Evolutionary conservation across 2,113 vertebrate genomes (phyloP).

Genomic region (Sakesphorus luctuosus): DNA sequence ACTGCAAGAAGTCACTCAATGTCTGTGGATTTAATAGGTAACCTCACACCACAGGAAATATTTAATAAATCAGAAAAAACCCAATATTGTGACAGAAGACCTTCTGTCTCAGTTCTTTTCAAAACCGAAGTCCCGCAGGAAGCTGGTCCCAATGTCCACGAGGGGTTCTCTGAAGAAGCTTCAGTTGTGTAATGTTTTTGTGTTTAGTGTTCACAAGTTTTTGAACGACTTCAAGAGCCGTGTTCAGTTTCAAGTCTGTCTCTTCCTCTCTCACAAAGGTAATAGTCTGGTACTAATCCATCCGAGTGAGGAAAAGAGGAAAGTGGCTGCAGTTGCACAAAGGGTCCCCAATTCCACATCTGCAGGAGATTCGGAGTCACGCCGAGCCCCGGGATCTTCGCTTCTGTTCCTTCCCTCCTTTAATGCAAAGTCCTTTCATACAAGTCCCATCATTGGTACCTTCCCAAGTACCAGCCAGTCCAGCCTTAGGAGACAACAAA

Average conservation of each 20-base stretch:
- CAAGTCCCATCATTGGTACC: conserved; percentile 54
- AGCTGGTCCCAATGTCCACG: conserved; percentile 76
- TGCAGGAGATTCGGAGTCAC: not conserved
- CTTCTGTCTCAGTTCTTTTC: conserved; percentile 75
- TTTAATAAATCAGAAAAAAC: conserved; percentile 78
- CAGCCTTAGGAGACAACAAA: conserved; percentile 70
- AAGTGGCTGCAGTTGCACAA: conserved; percentile 54
- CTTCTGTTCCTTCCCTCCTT: conserved; percentile 16
- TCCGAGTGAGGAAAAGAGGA: conserved; percentile 23
- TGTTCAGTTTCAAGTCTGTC: conserved; percentile 60
- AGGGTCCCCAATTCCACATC: conserved; percentile 38
- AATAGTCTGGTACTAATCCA: conserved; percentile 65
- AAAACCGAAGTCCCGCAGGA: conserved; percentile 70
- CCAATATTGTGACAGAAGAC: conserved; percentile 72
- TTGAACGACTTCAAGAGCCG: conserved; percentile 55
- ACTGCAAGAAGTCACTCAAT: conserved; percentile 82
- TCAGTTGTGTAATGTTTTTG: conserved; percentile 40
- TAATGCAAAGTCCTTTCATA: conserved; percentile 48
- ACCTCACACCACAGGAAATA: conserved; percentile 87
- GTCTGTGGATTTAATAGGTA: conserved; percentile 85
- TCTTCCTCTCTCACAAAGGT: conserved; percentile 52
- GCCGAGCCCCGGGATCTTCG: not conserved
- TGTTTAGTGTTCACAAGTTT: conserved; percentile 75
- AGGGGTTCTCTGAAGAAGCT: conserved; percentile 70
- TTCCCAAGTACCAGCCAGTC: conserved; percentile 71